Percentiles rank a stretch among this genome's conserved stretches.
Evolutionary conservation across 1,140 invertebrate genomes (phyloP).

Genomic region (Drusus annulatus): DNA sequence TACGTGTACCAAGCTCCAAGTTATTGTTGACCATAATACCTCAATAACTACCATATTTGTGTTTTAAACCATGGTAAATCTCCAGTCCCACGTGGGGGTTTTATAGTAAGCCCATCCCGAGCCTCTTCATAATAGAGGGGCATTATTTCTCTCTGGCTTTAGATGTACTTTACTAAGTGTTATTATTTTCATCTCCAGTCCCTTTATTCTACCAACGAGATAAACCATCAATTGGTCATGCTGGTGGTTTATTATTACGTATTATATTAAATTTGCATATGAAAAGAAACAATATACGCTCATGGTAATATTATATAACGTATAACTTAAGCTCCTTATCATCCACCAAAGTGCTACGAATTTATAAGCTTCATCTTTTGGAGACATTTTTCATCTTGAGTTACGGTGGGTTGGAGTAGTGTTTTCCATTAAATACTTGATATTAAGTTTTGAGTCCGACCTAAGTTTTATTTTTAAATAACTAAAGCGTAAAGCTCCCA

Average conservation of each 20-base stretch:
- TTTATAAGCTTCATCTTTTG: too few relatives aligned
- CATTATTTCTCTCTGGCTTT: neutral
- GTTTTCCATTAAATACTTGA: too few relatives aligned
- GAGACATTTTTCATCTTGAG: too few relatives aligned
- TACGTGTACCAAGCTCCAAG: conserved; percentile 9
- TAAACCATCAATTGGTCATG: conserved; percentile 11
- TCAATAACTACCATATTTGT: conserved; percentile 9
- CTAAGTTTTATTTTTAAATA: too few relatives aligned
- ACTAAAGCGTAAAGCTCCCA: too few relatives aligned
- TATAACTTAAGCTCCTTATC: too few relatives aligned
- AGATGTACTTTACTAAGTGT: neutral
- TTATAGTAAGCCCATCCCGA: neutral
- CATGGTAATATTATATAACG: neutral
- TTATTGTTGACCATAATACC: conserved; percentile 25
- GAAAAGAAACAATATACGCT: neutral
- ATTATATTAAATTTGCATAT: neutral
- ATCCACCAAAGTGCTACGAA: too few relatives aligned
- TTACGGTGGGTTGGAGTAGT: too few relatives aligned
- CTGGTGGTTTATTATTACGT: neutral
- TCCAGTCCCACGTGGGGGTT: neutral
- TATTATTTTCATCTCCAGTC: conserved; percentile 1
- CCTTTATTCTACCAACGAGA: neutral
- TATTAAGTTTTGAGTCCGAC: too few relatives aligned
- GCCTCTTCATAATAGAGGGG: neutral
- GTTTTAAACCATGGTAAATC: neutral